These are phyloP conservation scores for Ophiothrix spiculata DNA, from an alignment of 35 echinoderm and acorn worm genomes.

Conservation along the genomic window DNA sequence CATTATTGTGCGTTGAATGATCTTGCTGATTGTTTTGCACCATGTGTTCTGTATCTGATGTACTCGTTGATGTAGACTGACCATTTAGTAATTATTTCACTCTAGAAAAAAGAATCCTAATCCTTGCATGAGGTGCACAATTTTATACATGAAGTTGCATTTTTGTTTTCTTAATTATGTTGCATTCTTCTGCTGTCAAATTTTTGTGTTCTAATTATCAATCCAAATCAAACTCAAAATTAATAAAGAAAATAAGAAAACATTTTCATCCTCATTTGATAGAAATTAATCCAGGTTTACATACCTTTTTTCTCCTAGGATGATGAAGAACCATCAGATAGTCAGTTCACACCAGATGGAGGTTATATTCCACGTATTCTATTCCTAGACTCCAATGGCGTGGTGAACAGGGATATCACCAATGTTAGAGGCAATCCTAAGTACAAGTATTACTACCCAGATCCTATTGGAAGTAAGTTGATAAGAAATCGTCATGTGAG, in stretches of 20 bases:
- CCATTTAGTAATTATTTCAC: no score
- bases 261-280: background rate
- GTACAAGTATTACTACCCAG: conserved; percentile 88
- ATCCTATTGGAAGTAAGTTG: conserved; percentile 53
- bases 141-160: no score
- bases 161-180: no score
- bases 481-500: no score
- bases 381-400: conserved; percentile 63
- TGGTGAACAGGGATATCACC: conserved; percentile 55
- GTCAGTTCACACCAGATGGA: conserved; percentile 75
- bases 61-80: no score
- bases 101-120: no score
- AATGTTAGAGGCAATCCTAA: conserved; percentile 72
- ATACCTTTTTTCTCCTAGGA: conserved; percentile 61
- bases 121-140: no score
- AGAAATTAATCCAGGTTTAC: background rate
- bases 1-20: no score
- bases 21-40: no score
- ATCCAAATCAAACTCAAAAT: background rate
- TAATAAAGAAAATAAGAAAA: background rate
- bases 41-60: no score
- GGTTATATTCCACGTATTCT: conserved; percentile 95
- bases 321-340: conserved; percentile 78
- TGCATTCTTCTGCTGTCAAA: background rate
- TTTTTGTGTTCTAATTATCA: background rate